These are phyloP conservation scores for Diglossa cyanea DNA, from an alignment of 2,797 vertebrate species.

Conservation along the genomic window DNA sequence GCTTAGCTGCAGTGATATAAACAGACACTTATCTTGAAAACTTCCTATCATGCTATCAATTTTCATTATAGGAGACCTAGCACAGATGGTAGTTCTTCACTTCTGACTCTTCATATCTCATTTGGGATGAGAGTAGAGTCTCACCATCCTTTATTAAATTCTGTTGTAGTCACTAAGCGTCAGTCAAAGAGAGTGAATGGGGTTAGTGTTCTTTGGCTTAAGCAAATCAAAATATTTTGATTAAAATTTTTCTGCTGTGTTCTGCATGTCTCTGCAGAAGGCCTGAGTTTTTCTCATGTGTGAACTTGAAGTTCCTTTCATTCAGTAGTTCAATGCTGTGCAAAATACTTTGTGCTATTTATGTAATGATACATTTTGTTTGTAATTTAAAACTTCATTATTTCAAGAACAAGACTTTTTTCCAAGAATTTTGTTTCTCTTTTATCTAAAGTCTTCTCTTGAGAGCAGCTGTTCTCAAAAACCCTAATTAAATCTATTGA, in stretches of 20 bases:
- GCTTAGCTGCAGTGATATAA: not conserved
- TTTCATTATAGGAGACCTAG: not conserved
- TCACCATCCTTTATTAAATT: not conserved
- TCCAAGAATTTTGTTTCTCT: slow-evolving; percentile 51
- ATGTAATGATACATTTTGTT: slow-evolving; percentile 6
- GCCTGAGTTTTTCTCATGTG: not conserved
- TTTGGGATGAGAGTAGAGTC: not conserved
- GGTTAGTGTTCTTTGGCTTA: not conserved
- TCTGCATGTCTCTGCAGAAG: not conserved
- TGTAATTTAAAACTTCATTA: slow-evolving; percentile 51
- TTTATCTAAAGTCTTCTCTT: slow-evolving; percentile 32
- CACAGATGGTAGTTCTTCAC: not conserved
- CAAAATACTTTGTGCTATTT: not conserved
- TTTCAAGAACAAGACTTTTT: slow-evolving; percentile 45
- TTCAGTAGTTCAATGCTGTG: not conserved
- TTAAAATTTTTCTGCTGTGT: not conserved
- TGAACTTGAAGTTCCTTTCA: not conserved
- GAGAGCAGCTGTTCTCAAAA: slow-evolving; percentile 30
- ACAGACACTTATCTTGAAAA: not conserved
- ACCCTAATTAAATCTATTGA: not conserved
- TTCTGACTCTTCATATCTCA: not conserved
- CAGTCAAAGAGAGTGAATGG: not conserved
- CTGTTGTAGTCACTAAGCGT: not conserved
- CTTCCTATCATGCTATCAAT: not conserved
- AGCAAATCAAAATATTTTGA: not conserved